These are phyloP conservation scores for Eospalax fontanierii DNA, from an alignment of 2,797 vertebrate genomes.

Conservation along the genomic window DNA sequence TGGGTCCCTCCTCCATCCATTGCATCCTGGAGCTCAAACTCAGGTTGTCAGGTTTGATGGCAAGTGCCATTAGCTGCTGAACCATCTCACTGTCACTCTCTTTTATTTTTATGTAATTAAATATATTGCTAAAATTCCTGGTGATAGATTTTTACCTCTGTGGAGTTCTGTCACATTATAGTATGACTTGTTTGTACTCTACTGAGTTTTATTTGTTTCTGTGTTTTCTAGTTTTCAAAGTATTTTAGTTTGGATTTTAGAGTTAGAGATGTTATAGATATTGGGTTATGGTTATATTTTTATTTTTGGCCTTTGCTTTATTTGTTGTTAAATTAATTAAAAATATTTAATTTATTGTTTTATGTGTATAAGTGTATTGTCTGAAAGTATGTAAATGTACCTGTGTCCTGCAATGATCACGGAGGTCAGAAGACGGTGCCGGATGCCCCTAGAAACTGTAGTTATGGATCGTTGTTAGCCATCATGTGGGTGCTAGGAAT, in stretches of 20 bases:
- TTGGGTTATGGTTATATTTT: background rate
- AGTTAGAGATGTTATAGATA: background rate
- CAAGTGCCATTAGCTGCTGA: background rate
- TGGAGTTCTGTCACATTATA: background rate
- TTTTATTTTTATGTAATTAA: conserved; percentile 32
- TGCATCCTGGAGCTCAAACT: background rate
- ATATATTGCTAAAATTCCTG: conserved; percentile 6
- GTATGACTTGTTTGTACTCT: conserved; percentile 20
- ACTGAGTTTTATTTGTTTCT: conserved; percentile 30
- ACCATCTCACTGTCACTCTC: background rate
- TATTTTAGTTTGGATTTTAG: conserved; percentile 50
- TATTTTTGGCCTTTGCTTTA: background rate
- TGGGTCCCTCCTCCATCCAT: background rate
- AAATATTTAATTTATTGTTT: too few species aligned
- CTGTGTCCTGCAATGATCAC: too few species aligned
- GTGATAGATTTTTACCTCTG: conserved; percentile 28
- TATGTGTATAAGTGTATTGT: too few species aligned
- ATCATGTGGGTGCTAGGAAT: too few species aligned
- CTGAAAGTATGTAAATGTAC: too few species aligned
- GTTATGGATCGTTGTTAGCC: too few species aligned
- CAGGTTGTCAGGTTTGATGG: background rate
- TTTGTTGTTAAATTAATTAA: background rate
- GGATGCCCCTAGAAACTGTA: too few species aligned
- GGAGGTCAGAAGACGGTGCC: too few species aligned
- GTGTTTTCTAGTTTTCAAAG: conserved; percentile 45